Percentiles rank a stretch among this genome's conserved stretches.
These are phyloP conservation scores for Colius striatus DNA, from an alignment of 2,113 vertebrate species.

Conservation along the genomic window DNA sequence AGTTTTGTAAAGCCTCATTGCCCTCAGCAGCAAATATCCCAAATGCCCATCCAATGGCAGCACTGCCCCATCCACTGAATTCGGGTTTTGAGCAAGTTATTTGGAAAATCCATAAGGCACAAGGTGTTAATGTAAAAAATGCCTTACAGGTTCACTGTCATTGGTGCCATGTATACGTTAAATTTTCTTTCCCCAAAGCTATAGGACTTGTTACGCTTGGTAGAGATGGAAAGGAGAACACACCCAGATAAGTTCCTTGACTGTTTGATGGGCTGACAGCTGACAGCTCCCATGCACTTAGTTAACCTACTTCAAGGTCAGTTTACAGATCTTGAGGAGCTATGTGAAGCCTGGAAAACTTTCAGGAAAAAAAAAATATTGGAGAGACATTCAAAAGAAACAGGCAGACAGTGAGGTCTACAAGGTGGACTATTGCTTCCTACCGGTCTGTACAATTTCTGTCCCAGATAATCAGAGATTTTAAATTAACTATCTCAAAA, in stretches of 20 bases:
- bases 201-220: background rate
- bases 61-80: background rate
- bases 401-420: background rate
- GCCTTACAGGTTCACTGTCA: background rate
- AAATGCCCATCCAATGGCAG: background rate
- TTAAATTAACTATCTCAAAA: background rate
- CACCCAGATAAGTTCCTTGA: background rate
- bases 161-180: background rate
- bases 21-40: background rate
- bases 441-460: background rate
- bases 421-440: background rate
- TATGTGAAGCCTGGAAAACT: background rate
- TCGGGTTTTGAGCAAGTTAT: background rate
- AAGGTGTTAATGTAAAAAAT: background rate
- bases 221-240: background rate
- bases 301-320: background rate
- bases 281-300: background rate
- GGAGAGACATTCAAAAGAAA: background rate
- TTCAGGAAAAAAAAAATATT: background rate
- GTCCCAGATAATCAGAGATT: background rate
- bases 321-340: background rate
- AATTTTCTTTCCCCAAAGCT: background rate
- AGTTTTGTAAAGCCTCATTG: background rate
- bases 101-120: background rate
- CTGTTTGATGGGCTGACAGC: background rate